Conservation (phyloP, 2,113 vertebrate species). For the Cepphus grylle region DNA sequence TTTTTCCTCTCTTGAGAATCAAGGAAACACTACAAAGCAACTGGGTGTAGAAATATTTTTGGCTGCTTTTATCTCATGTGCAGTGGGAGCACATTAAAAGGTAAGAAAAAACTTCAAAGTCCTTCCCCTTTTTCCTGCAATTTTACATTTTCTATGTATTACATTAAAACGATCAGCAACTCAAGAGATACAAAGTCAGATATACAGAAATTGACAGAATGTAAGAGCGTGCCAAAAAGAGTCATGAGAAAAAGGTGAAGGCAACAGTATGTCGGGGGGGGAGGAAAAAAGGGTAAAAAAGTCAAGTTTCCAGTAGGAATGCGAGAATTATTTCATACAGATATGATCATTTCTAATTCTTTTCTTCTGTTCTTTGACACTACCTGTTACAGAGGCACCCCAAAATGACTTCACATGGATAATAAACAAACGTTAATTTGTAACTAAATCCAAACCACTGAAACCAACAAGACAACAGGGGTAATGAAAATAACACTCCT, state of each 20-base stretch:
- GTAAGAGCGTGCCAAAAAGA: not conserved
- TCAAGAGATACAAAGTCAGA: not conserved
- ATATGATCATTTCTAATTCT: accelerated
- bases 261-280: not conserved
- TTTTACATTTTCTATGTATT: not conserved
- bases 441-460: not conserved
- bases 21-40: not conserved
- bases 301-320: not conserved
- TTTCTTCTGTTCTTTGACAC: not conserved
- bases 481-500: not conserved
- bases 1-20: not conserved
- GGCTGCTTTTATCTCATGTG: slow-evolving; percentile 14
- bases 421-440: not conserved
- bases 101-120: slow-evolving; percentile 14
- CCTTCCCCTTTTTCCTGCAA: not conserved
- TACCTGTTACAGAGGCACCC: not conserved
- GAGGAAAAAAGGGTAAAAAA: no score
- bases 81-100: not conserved
- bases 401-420: not conserved
- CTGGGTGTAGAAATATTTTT: not conserved
- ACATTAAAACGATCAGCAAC: not conserved
- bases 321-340: not conserved
- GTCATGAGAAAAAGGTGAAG: not conserved
- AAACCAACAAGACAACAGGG: not conserved
- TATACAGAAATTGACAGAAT: not conserved